phyloP scores from a whole-genome alignment of 2,797 vertebrate genomes.

The Muscicapa striata region DNA sequence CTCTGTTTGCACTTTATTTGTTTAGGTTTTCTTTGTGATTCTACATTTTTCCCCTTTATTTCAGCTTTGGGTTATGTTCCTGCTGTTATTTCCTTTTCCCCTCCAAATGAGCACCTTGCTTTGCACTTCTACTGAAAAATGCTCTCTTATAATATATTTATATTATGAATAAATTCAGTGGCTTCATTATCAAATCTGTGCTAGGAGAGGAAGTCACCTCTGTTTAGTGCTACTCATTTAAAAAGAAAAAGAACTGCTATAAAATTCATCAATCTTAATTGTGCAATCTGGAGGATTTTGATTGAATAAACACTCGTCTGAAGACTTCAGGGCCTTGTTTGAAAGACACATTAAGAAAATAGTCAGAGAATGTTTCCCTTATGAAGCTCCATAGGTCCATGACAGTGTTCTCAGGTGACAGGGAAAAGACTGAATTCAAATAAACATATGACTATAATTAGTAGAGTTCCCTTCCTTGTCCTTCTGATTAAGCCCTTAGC shows the following conservation, averaged over 20 bases:
- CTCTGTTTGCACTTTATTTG: constrained; percentile 87
- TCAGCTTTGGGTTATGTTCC: constrained; percentile 26
- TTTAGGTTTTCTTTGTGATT: constrained; percentile 83
- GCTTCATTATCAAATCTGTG: constrained; percentile 15
- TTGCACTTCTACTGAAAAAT: background rate
- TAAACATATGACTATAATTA: background rate
- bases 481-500: background rate
- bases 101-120: background rate
- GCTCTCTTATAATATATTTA: background rate
- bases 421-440: constrained; percentile 19
- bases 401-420: constrained; percentile 2
- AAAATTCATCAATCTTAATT: constrained; percentile 71
- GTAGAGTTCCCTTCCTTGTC: background rate
- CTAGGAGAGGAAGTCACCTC: constrained; percentile 21
- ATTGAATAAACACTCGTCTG: constrained; percentile 57
- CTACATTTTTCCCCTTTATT: constrained; percentile 68
- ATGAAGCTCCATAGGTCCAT: constrained; percentile 5
- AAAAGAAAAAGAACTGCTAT: constrained; percentile 33
- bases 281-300: constrained; percentile 51
- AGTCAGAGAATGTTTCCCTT: constrained; percentile 1
- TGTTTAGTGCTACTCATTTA: constrained; percentile 1
- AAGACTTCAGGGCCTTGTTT: constrained; percentile 45
- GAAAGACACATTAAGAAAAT: constrained; percentile 56
- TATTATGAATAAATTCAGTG: background rate
- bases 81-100: constrained; percentile 42